These are phyloP conservation scores for Sander lucioperca DNA, from an alignment of 2,113 vertebrate species.

Conservation along the genomic window DNA sequence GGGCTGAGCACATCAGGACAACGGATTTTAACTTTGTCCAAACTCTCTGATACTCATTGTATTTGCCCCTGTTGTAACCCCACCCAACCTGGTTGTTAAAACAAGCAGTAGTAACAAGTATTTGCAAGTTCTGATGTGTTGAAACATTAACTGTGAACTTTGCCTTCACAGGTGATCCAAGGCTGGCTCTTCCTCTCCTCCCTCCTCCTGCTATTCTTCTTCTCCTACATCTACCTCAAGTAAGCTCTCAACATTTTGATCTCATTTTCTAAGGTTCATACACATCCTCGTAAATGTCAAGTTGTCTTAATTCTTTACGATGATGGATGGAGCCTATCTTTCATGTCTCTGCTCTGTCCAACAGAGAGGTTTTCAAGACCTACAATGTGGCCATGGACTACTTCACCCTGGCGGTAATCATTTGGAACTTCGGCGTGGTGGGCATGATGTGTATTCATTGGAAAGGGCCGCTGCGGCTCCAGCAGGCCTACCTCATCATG, in stretches of 20 bases:
- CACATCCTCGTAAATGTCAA: constrained; percentile 1
- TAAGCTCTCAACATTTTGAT: constrained; percentile 80
- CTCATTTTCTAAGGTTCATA: background rate
- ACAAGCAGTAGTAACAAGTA: background rate
- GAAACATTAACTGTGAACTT: background rate
- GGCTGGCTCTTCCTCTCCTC: constrained; percentile 98
- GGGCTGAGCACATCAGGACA: background rate
- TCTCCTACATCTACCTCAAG: constrained; percentile 98
- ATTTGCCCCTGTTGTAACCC: background rate
- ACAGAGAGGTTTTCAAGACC: constrained; percentile 97
- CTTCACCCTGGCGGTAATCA: constrained; percentile 91
- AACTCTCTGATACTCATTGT: background rate
- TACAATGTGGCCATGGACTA: constrained; percentile 99
- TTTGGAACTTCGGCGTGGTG: constrained; percentile 99
- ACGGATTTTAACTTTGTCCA: background rate
- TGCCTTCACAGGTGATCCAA: constrained; percentile 91
- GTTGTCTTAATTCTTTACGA: background rate
- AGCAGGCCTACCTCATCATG: constrained; percentile 99
- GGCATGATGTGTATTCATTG: constrained; percentile 99
- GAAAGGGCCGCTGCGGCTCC: constrained; percentile 96
- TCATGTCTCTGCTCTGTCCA: background rate
- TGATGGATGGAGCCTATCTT: background rate
- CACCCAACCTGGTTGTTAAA: constrained; percentile 11
- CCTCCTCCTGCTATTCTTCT: constrained; percentile 96
- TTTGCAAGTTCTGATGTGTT: background rate